phyloP scores from a whole-genome alignment of 2,113 vertebrate genomes.

The Anhinga rufa region DNA sequence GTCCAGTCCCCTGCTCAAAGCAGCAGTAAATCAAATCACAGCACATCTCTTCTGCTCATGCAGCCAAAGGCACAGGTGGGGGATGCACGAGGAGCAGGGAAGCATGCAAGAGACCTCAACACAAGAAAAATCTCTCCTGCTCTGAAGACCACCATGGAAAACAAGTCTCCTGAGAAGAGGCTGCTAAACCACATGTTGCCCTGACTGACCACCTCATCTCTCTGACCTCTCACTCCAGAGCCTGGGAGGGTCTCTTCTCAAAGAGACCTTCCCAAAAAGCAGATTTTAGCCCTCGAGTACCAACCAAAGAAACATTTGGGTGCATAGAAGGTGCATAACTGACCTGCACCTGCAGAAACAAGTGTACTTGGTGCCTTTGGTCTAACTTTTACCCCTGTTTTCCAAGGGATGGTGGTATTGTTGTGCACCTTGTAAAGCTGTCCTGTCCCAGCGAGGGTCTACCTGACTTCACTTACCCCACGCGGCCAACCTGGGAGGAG shows the following conservation, averaged over 20 bases:
- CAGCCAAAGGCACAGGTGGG: conserved; percentile 5
- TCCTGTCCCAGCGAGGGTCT: background rate
- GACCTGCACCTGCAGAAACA: background rate
- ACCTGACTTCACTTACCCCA: background rate
- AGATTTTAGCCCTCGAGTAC: background rate
- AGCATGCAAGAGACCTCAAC: background rate
- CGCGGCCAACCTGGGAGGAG: rapidly evolving
- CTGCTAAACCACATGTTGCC: background rate
- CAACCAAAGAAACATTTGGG: background rate
- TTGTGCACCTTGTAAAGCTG: background rate
- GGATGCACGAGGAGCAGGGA: background rate
- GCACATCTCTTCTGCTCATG: background rate
- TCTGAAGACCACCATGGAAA: background rate
- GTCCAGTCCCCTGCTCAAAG: background rate
- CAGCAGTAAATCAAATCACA: background rate
- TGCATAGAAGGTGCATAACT: background rate
- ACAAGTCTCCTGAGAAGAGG: background rate
- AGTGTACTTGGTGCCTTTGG: background rate
- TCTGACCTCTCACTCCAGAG: background rate
- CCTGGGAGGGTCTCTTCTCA: background rate
- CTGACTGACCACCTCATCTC: background rate
- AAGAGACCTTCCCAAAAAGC: background rate
- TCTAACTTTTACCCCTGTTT: background rate
- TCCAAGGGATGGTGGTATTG: background rate
- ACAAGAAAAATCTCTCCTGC: background rate